Conservation (phyloP, 2,113 vertebrate species). For the Orycteropus afer region DNA sequence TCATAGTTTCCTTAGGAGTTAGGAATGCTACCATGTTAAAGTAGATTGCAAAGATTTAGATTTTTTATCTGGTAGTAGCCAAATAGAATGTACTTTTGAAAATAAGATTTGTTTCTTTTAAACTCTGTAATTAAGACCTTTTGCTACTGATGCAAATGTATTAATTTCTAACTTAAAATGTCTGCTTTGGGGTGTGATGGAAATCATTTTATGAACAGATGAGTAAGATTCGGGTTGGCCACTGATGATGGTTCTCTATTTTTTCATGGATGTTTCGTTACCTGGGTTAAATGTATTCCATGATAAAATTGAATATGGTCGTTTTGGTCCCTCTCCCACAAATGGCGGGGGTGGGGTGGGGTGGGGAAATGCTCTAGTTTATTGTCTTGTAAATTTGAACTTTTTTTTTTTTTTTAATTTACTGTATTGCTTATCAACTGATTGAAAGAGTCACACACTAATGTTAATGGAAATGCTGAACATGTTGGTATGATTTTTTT, state of each 20-base stretch:
- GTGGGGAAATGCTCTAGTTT: too few species aligned
- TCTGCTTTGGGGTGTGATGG: neutral
- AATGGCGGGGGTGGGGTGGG: too few species aligned
- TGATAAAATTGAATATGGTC: neutral
- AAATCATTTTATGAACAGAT: neutral
- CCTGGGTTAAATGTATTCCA: neutral
- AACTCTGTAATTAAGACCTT: conserved; percentile 2
- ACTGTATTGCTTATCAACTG: neutral
- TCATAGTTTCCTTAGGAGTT: neutral
- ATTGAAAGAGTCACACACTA: neutral
- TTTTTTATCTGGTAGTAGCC: neutral
- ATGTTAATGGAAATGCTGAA: neutral
- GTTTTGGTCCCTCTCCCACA: neutral
- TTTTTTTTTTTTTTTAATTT: conserved; percentile 2
- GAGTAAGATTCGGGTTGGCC: neutral
- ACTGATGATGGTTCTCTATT: neutral
- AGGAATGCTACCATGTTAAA: neutral
- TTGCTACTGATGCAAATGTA: neutral
- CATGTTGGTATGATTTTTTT: neutral
- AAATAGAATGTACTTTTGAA: neutral
- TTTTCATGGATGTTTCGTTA: neutral
- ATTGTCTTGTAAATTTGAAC: neutral
- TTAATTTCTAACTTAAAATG: neutral
- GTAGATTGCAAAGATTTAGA: neutral
- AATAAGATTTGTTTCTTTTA: neutral